phyloP scores from a whole-genome alignment of 1,140 invertebrate genomes.

The Pollicipes pollicipes region DNA sequence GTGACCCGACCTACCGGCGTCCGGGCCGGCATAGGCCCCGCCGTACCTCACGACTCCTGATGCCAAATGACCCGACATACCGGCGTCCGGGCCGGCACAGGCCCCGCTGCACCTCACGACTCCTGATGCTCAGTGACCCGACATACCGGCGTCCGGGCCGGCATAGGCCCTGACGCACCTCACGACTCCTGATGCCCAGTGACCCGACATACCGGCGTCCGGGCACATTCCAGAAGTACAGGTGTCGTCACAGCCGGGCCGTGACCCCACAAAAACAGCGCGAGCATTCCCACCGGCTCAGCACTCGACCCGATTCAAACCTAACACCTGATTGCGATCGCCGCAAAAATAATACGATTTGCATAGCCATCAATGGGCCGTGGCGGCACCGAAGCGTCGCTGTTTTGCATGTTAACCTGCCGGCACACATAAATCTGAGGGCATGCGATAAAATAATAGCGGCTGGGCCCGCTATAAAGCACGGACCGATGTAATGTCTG shows the following conservation, averaged over 20 bases:
- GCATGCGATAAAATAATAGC: not conserved
- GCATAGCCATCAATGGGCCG: not conserved
- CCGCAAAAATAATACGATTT: conserved; percentile 1
- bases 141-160: not conserved
- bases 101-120: too few relatives aligned
- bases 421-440: not conserved
- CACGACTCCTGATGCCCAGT: too few relatives aligned
- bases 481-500: not conserved
- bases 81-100: too few relatives aligned
- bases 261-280: not conserved
- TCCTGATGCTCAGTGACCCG: too few relatives aligned
- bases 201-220: not conserved
- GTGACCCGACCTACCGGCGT: too few relatives aligned
- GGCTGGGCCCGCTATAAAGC: not conserved
- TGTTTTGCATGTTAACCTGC: not conserved
- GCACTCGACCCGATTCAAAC: not conserved
- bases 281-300: not conserved
- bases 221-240: not conserved
- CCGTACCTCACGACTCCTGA: too few relatives aligned
- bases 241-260: too few relatives aligned
- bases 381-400: not conserved
- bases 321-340: not conserved
- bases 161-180: too few relatives aligned
- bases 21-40: too few relatives aligned
- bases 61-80: too few relatives aligned